These are phyloP conservation scores for Amazona guildingii DNA, from an alignment of 2,113 vertebrate species.

Conservation along the genomic window DNA sequence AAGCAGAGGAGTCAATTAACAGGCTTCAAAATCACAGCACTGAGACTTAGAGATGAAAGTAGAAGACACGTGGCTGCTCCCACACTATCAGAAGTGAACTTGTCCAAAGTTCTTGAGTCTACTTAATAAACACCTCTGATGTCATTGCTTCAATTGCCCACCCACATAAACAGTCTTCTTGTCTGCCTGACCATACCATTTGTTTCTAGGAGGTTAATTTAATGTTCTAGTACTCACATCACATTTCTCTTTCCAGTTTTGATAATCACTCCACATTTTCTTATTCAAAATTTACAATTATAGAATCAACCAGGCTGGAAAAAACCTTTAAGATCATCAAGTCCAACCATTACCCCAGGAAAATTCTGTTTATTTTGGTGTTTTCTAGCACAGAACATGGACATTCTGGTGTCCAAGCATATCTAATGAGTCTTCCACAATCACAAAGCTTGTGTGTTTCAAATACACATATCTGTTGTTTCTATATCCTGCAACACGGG, in stretches of 20 bases:
- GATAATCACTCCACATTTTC: not conserved
- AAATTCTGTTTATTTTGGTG: not conserved
- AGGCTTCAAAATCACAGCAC: not conserved
- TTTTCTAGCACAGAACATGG: not conserved
- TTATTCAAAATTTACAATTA: not conserved
- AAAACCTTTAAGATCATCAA: not conserved
- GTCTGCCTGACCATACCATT: not conserved
- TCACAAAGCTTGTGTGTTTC: not conserved
- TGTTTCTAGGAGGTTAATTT: not conserved
- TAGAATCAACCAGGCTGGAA: not conserved
- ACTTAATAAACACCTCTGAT: not conserved
- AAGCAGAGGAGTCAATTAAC: not conserved
- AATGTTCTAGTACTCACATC: not conserved
- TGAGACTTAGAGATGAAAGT: not conserved
- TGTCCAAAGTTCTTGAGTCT: not conserved
- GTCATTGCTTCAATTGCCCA: not conserved
- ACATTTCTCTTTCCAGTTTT: not conserved
- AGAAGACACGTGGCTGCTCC: not conserved
- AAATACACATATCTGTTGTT: fast-evolving
- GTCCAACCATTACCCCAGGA: not conserved
- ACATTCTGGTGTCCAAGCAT: fast-evolving
- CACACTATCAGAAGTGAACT: not conserved
- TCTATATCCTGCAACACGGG: not conserved
- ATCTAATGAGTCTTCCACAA: not conserved
- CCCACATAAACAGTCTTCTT: not conserved